phyloP scores from a whole-genome alignment of 2,797 vertebrate species.

The Rhinophrynus dorsalis region DNA sequence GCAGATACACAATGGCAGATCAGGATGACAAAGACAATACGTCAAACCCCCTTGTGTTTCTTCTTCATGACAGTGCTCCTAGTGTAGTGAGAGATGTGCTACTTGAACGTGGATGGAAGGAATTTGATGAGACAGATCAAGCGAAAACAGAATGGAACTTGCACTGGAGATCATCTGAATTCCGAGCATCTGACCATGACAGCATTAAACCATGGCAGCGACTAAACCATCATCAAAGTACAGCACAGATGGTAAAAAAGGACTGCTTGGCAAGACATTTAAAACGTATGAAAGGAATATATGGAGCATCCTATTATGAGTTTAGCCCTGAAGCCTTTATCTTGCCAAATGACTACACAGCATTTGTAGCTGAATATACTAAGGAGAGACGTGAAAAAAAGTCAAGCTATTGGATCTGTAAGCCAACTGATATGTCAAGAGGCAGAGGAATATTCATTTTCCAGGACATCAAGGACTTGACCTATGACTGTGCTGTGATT shows the following conservation, averaged over 20 bases:
- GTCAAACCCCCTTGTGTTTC: conserved; percentile 66
- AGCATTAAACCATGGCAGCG: conserved; percentile 76
- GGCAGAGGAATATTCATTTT: conserved; percentile 79
- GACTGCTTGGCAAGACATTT: conserved; percentile 74
- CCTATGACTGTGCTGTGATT: conserved; percentile 70
- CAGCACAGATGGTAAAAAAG: conserved; percentile 73
- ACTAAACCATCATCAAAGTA: conserved; percentile 82
- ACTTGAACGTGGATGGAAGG: conserved; percentile 76
- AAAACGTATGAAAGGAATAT: conserved; percentile 70
- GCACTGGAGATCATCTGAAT: conserved; percentile 71
- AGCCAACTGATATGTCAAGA: conserved; percentile 73
- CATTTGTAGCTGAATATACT: conserved; percentile 71
- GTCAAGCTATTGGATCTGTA: conserved; percentile 77
- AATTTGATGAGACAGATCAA: conserved; percentile 62
- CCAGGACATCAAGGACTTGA: conserved; percentile 71
- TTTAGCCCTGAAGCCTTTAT: conserved; percentile 75
- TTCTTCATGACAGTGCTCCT: conserved; percentile 65
- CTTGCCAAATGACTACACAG: conserved; percentile 74
- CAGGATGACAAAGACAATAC: neutral
- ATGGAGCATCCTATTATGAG: conserved; percentile 65
- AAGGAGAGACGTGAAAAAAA: conserved; percentile 56
- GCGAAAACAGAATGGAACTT: conserved; percentile 75
- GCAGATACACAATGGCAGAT: conserved; percentile 52
- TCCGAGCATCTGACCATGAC: conserved; percentile 64
- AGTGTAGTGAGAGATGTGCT: conserved; percentile 75